Evolutionary conservation across 2,113 vertebrate genomes (phyloP), one percentile per base, ranked within the genome.

Genomic region (Tautogolabrus adspersus): DNA sequence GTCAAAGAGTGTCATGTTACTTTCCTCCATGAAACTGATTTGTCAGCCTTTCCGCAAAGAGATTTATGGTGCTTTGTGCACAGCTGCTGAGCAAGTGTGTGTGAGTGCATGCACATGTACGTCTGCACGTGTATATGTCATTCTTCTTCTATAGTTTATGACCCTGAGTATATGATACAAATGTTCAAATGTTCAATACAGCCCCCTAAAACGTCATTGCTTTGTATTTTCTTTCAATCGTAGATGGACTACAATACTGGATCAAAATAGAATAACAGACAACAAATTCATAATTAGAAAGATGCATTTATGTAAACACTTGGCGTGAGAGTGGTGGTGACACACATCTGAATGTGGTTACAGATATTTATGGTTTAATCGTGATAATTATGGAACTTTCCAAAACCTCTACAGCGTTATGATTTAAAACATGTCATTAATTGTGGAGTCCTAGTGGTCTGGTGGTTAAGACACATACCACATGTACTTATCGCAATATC

Each of bases 1-100:
- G 70, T 83, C 76, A 61, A 34, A 67, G 66, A 83, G 85, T 77
- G 82, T 89, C 83, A 58, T 57, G 63, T 93, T 90, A 69, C 86
- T 81, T 82, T 81, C 42, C 70, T 68, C 79, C 76, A 78, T 87
- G 55, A 88, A 92, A 88, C 55, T 67, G 81, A 92, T 90, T 92
- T 87, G 85, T 91, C 88, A 91, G 87, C 79, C 68, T 82, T 83
- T 90, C 82, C 44, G 16, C 64, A 66, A 58, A 79, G 62, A 86
- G 74, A 90, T 84, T 88, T 62, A 85, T 79, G 72, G 55, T 16
- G 55, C 56, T 71, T 62, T 72, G 63, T 58, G 79, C 76, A 72
- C 83, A 81, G 69, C 72, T 68, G 71, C 15, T 44, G 30, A 65
- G 64, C 58, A 78, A 74, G 67, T 23, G 51, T 81, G 75, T 83